These are phyloP conservation scores for Clarias laeviceps DNA, from an alignment of 2,797 vertebrate species.

Conservation along the genomic window DNA sequence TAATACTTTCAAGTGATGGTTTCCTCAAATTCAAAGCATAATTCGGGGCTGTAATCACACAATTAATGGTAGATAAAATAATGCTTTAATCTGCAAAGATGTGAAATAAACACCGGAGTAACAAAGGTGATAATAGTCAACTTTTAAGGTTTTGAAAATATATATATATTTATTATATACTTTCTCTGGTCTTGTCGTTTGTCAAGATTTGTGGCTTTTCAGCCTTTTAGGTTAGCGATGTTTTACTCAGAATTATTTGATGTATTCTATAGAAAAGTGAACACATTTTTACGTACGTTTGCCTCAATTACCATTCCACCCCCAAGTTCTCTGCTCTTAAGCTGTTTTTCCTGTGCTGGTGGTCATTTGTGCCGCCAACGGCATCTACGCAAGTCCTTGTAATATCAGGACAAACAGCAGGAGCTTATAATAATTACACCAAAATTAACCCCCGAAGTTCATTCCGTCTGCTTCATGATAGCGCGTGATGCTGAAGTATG, in stretches of 20 bases:
- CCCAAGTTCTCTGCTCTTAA: not conserved
- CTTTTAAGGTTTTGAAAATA: not conserved
- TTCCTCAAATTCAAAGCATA: not conserved
- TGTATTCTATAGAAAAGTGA: not conserved
- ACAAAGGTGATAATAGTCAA: not conserved
- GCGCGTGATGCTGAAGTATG: not conserved
- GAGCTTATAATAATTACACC: conserved; percentile 8
- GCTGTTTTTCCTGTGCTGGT: not conserved
- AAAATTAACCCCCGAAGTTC: not conserved
- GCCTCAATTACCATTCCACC: not conserved
- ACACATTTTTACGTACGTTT: not conserved
- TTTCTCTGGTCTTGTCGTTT: not conserved
- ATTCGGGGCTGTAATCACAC: conserved; percentile 20
- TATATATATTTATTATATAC: too few species aligned
- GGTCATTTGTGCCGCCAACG: conserved; percentile 29
- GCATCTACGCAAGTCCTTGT: conserved; percentile 30
- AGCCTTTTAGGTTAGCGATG: not conserved
- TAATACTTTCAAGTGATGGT: not conserved
- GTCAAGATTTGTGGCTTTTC: not conserved
- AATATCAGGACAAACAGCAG: conserved; percentile 32
- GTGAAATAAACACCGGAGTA: not conserved
- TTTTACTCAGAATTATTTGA: not conserved
- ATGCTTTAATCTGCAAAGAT: not conserved
- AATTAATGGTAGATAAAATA: not conserved
- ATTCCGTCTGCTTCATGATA: not conserved